Evolutionary conservation across 1,140 invertebrate species (phyloP), one percentile per base, ranked within the genome.

Genomic region (Leptinotarsa defecta): DNA sequence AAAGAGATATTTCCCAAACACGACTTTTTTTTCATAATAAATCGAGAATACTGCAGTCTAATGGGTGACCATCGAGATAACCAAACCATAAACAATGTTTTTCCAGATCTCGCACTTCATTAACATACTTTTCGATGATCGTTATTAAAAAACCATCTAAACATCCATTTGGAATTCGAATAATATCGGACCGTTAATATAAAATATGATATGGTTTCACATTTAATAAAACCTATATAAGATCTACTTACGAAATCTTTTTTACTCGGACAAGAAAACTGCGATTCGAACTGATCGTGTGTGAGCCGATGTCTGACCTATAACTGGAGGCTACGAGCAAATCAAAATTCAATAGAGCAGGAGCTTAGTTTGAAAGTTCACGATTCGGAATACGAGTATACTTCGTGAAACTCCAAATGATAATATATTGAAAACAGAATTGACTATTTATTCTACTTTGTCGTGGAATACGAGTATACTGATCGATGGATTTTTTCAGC

Each of bases 231-330:
- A 57, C 52, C 52, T 57, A 68, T 48, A 13, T 57, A n/a, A 71
- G 69, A 71, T 71, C 69, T 71, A 71, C 69, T 71, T 71, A 71
- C 69, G 69, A 71, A 71, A 71, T 57, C 48, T 71, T 71, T 61
- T 57, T 71, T 57, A 71, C 19, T 69, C 69, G 19, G n/a, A 13
- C 69, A 24, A 48, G 19, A 71, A 71, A 71, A 71, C 48, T 71
- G 52, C 52, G n/a, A 71, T 71, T 48, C 69, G 69, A 71, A 65
- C 48, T 43, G 69, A 57, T 61, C 69, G 69, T 57, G 69, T 52
- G 49, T 71, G 34, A 71, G 52, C 24, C 48, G 68, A 69, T 69
- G 69, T 71, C 69, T 71, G 69, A 71, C 69, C 69, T 57, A 71
- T 27, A 71, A 71, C 69, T 71, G 17, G 19, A 20, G 69, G 69